phyloP scores from a whole-genome alignment of 2,113 vertebrate genomes.

The Jacana jacana region DNA sequence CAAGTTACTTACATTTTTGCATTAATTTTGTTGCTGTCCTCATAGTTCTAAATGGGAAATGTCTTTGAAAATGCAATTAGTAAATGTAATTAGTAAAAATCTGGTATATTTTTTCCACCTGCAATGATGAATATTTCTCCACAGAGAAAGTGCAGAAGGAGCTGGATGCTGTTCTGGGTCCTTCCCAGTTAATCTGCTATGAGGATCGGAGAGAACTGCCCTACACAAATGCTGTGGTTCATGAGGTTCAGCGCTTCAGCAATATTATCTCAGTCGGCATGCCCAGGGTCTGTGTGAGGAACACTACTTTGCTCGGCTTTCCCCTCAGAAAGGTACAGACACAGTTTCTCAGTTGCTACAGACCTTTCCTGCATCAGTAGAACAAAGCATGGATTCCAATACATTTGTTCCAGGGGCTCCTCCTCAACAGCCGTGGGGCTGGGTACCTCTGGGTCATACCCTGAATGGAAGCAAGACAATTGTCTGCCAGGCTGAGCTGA shows the following conservation, averaged over 20 bases:
- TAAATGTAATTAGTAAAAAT: no score
- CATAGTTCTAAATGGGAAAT: background rate
- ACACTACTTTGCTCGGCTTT: constrained; percentile 3
- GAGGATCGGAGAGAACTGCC: constrained; percentile 51
- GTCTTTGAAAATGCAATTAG: background rate
- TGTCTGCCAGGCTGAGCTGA: background rate
- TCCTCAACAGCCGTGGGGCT: background rate
- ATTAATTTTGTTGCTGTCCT: background rate
- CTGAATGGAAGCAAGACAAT: background rate
- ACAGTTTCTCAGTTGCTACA: background rate
- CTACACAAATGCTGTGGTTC: constrained; percentile 57
- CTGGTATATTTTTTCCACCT: background rate
- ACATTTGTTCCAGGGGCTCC: background rate
- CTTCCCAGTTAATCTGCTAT: background rate
- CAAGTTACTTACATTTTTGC: background rate
- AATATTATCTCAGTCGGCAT: constrained; percentile 23
- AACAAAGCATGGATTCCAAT: background rate
- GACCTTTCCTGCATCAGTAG: background rate
- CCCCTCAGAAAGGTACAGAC: constrained; percentile 57
- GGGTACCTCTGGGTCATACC: background rate
- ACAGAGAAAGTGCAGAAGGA: constrained; percentile 70
- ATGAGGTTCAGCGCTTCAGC: constrained; percentile 61
- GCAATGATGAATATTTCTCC: background rate
- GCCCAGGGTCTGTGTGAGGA: constrained; percentile 48
- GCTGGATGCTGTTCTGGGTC: constrained; percentile 33